A percentile compares a stretch with the other conserved stretches of the same genome.
phyloP scores from a whole-genome alignment of 2,888 invertebrate genomes.

The Ophioninae sp. region DNA sequence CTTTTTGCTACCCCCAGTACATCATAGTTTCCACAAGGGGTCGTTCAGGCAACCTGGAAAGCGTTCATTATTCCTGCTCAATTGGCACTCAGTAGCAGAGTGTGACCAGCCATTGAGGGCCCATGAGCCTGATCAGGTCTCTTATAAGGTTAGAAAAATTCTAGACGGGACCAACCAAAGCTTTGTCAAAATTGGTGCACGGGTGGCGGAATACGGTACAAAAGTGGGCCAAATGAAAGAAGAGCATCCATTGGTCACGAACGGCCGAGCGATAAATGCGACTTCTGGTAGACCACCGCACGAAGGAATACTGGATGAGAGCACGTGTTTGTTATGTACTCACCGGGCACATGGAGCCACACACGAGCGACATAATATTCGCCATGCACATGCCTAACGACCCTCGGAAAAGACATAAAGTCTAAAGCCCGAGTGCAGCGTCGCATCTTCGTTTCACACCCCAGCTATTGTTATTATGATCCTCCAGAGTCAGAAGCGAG shows the following conservation, averaged over 20 bases:
- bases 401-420: conserved; percentile 5
- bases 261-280: not conserved
- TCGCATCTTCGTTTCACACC: conserved; percentile 19
- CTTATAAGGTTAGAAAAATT: no score
- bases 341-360: not conserved
- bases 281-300: not conserved
- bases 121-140: no score
- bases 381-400: not conserved
- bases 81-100: no score
- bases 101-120: no score
- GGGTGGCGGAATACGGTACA: not conserved
- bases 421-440: conserved; percentile 1
- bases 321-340: not conserved
- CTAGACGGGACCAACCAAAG: no score
- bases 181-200: not conserved
- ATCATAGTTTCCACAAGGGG: no score
- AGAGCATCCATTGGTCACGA: not conserved
- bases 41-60: no score
- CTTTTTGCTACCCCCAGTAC: no score
- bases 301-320: not conserved
- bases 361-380: not conserved
- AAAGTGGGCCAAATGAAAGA: not conserved
- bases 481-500: not conserved
- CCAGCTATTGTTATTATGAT: conserved; percentile 8
- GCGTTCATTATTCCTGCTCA: no score